phyloP scores from a whole-genome alignment of 2,113 vertebrate genomes.

The Lepus timidus region DNA sequence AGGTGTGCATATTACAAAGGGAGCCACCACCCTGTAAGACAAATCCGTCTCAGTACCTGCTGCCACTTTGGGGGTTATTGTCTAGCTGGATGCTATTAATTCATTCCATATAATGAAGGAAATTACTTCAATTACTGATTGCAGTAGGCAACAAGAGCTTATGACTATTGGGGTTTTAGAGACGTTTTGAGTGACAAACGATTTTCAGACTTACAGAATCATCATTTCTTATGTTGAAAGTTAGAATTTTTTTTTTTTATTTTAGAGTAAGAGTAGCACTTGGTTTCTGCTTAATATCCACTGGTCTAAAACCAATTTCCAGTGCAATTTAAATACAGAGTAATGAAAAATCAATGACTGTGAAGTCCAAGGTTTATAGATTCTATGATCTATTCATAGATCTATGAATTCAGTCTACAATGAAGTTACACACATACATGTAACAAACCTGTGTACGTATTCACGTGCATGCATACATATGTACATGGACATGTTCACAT shows the following conservation, averaged over 20 bases:
- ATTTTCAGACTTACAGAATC: constrained; percentile 23
- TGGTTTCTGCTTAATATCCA: background rate
- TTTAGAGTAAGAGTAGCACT: background rate
- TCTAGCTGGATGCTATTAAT: constrained; percentile 15
- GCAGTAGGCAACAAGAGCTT: background rate
- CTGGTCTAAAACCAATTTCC: background rate
- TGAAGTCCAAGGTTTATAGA: background rate
- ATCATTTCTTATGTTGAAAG: background rate
- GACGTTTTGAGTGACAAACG: background rate
- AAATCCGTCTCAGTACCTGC: background rate
- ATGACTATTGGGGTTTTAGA: background rate
- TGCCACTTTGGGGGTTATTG: constrained; percentile 1
- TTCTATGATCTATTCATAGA: background rate
- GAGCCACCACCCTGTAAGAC: background rate
- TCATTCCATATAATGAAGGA: background rate
- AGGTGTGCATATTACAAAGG: background rate
- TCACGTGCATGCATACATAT: background rate
- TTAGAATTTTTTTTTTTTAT: background rate
- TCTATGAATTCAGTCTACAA: background rate
- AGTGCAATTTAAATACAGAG: background rate
- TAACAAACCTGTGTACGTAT: too few relatives aligned
- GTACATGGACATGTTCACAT: too few relatives aligned
- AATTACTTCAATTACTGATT: constrained; percentile 7
- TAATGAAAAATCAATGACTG: background rate
- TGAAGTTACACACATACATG: background rate